A percentile compares a stretch with the other conserved stretches of the same genome.
phyloP scores from a whole-genome alignment of 2,113 vertebrate species.

The Nothoprocta perdicaria region DNA sequence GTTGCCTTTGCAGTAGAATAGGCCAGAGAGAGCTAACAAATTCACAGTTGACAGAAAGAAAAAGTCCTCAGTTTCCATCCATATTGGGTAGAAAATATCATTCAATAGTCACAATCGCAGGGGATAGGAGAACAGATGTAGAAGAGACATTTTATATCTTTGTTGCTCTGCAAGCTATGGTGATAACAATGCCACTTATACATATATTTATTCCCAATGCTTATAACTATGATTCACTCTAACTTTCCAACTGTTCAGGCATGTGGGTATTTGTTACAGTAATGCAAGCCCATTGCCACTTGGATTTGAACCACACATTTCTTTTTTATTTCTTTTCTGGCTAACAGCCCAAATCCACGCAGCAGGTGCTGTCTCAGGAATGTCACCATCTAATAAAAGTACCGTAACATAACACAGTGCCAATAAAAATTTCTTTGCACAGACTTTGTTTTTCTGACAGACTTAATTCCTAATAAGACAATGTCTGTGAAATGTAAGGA shows the following conservation, averaged over 20 bases:
- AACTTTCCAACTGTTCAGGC: constrained; percentile 59
- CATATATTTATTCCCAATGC: not conserved
- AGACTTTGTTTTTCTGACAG: constrained; percentile 69
- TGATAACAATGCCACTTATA: constrained; percentile 5
- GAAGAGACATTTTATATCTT: constrained; percentile 42
- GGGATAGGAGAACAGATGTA: constrained; percentile 39
- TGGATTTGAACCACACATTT: constrained; percentile 57
- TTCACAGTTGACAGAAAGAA: not conserved
- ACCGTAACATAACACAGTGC: constrained; percentile 72
- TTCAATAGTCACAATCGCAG: not conserved
- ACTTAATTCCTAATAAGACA: constrained; percentile 68
- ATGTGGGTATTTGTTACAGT: constrained; percentile 58
- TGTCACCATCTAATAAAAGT: constrained; percentile 76
- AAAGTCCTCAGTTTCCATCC: constrained; percentile 3
- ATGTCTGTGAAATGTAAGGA: constrained; percentile 37
- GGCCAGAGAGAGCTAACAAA: not conserved
- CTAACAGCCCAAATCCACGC: constrained; percentile 66
- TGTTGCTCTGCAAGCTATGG: constrained; percentile 12
- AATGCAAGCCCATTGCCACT: constrained; percentile 31
- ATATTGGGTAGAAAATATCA: constrained; percentile 10
- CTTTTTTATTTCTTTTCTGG: constrained; percentile 75
- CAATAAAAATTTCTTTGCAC: constrained; percentile 66
- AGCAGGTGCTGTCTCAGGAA: constrained; percentile 79
- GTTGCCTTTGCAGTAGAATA: constrained; percentile 5
- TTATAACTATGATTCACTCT: constrained; percentile 29